Percentiles rank a stretch among this genome's conserved stretches.
Evolutionary conservation across 1,140 invertebrate genomes (phyloP).

Genomic region (Helicoverpa zea): DNA sequence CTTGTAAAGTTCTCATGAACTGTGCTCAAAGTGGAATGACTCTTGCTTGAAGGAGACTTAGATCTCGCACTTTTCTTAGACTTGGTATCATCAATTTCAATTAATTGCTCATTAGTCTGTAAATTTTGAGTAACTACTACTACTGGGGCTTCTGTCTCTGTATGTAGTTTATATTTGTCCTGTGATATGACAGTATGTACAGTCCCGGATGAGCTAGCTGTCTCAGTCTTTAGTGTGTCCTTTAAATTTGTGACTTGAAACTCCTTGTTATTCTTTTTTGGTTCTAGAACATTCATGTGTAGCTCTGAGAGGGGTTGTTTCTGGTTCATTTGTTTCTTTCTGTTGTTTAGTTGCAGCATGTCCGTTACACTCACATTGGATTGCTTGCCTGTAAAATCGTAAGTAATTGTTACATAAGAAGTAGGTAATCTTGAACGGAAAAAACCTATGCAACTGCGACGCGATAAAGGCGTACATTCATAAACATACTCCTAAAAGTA

Average conservation of each 20-base stretch:
- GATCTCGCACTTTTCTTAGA: slow-evolving; percentile 58
- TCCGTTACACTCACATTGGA: slow-evolving; percentile 76
- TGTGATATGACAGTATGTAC: slow-evolving; percentile 73
- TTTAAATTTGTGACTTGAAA: slow-evolving; percentile 66
- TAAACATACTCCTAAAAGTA: too few relatives aligned
- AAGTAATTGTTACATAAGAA: too few relatives aligned
- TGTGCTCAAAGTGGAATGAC: slow-evolving; percentile 75
- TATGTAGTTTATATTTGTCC: slow-evolving; percentile 66
- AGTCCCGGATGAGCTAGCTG: slow-evolving; percentile 69
- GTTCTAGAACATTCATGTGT: slow-evolving; percentile 69
- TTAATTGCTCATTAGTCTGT: slow-evolving; percentile 44
- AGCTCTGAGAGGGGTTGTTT: slow-evolving; percentile 74
- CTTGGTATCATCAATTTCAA: slow-evolving; percentile 53
- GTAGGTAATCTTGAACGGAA: too few relatives aligned
- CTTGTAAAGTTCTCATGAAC: slow-evolving; percentile 75
- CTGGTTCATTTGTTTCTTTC: slow-evolving; percentile 61
- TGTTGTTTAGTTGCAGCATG: slow-evolving; percentile 70
- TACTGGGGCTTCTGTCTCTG: slow-evolving; percentile 62
- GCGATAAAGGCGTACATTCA: too few relatives aligned
- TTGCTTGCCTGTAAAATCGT: slow-evolving; percentile 63
- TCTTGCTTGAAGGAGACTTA: slow-evolving; percentile 76
- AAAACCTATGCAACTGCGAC: too few relatives aligned
- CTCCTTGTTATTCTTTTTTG: slow-evolving; percentile 61
- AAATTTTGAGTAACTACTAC: slow-evolving; percentile 64
- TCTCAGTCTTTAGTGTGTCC: slow-evolving; percentile 65